Evolutionary conservation across 2,888 invertebrate genomes (phyloP).

Genomic region (Mythimna pallens): DNA sequence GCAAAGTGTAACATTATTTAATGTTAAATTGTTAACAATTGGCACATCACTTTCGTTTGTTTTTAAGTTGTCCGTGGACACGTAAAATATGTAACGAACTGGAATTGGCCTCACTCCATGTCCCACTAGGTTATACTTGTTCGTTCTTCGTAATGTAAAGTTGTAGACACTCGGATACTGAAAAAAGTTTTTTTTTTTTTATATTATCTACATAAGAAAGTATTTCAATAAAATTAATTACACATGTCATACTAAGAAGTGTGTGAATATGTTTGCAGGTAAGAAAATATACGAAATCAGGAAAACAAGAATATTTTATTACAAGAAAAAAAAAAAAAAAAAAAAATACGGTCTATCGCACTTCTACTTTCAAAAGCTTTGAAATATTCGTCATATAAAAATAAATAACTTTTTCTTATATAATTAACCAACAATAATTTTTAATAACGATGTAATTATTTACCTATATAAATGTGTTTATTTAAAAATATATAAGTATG

Average conservation of each 20-base stretch:
- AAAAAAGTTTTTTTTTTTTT: slow-evolving; percentile 45
- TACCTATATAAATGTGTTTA: too few species aligned
- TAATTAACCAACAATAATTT: too few species aligned
- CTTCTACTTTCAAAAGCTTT: not conserved
- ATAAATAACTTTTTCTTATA: too few species aligned
- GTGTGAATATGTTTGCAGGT: not conserved
- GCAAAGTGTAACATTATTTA: slow-evolving; percentile 82
- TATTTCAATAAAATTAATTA: not conserved
- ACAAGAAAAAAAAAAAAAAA: too few species aligned
- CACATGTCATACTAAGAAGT: not conserved
- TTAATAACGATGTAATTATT: not conserved
- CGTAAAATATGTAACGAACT: slow-evolving; percentile 74
- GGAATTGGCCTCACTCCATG: slow-evolving; percentile 70
- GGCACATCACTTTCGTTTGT: slow-evolving; percentile 74
- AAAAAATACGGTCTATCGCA: not conserved
- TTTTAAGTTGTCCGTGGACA: slow-evolving; percentile 60
- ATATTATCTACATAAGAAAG: not conserved
- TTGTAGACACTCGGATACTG: slow-evolving; percentile 72
- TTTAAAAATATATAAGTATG: too few species aligned
- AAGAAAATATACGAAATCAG: not conserved
- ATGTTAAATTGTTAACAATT: slow-evolving; percentile 69
- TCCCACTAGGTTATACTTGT: slow-evolving; percentile 72
- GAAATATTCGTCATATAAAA: not conserved
- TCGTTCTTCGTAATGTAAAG: slow-evolving; percentile 65
- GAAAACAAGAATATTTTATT: too few species aligned